phyloP scores from a whole-genome alignment of 2,113 vertebrate genomes.

The Spizaetus ornatus region DNA sequence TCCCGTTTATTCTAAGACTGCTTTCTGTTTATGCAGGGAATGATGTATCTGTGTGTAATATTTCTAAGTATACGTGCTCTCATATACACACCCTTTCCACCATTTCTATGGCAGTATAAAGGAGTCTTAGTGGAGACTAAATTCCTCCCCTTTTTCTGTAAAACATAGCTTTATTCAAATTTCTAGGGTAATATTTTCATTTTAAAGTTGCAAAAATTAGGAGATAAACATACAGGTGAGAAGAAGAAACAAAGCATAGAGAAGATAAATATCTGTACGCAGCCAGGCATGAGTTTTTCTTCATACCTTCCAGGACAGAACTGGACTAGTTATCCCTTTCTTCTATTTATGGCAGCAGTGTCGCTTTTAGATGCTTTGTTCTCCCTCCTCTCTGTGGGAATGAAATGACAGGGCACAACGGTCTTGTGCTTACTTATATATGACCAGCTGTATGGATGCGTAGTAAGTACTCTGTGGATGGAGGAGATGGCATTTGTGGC shows the following conservation, averaged over 20 bases:
- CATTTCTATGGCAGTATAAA: neutral
- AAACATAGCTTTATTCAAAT: neutral
- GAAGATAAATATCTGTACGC: too few species aligned
- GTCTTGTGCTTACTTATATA: neutral
- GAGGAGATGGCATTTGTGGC: neutral
- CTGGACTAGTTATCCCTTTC: neutral
- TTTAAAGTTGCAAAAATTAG: neutral
- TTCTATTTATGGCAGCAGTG: neutral
- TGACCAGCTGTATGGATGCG: accelerated
- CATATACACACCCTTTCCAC: neutral
- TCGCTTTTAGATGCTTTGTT: neutral
- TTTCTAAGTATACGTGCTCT: neutral
- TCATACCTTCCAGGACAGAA: neutral
- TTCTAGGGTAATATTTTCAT: neutral
- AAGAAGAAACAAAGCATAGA: neutral
- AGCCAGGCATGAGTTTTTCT: neutral
- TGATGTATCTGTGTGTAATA: neutral
- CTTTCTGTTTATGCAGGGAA: neutral
- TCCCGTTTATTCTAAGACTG: neutral
- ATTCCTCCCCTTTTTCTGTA: neutral
- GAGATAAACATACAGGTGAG: neutral
- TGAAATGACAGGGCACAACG: neutral
- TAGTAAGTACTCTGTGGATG: neutral
- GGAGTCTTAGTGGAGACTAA: neutral
- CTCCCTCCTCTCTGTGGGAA: neutral